Conservation (phyloP, 2,113 vertebrate species). For the Platycercus adscitus region DNA sequence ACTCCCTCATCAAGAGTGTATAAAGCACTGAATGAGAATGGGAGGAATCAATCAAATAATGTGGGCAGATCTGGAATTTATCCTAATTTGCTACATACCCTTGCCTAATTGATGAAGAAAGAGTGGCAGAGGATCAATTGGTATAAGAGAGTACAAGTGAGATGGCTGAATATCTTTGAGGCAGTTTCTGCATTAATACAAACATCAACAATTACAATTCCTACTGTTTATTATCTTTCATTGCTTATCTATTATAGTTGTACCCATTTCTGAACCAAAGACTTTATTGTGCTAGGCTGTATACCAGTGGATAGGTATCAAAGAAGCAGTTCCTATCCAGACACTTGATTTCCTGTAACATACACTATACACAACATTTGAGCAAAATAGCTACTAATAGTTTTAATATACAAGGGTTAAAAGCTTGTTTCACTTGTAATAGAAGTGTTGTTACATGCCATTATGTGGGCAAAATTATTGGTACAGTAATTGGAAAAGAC, state of each 20-base stretch:
- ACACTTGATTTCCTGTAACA: not conserved
- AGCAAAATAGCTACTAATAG: not conserved
- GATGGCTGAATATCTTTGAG: slow-evolving; percentile 51
- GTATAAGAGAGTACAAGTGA: slow-evolving; percentile 34
- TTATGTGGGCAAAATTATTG: not conserved
- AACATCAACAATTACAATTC: slow-evolving; percentile 43
- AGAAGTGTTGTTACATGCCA: not conserved
- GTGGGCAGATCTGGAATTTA: not conserved
- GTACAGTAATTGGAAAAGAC: not conserved
- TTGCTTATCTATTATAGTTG: slow-evolving; percentile 45
- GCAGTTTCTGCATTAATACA: slow-evolving; percentile 45
- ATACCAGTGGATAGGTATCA: not conserved
- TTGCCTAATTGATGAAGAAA: slow-evolving; percentile 25
- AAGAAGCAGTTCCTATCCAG: not conserved
- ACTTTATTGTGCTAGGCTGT: not conserved
- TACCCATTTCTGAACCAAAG: slow-evolving; percentile 27
- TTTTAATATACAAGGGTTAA: not conserved
- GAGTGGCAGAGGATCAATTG: slow-evolving; percentile 41
- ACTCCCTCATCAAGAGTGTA: slow-evolving; percentile 45
- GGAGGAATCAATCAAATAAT: slow-evolving; percentile 20
- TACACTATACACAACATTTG: not conserved
- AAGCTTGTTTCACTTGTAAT: not conserved
- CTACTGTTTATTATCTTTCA: slow-evolving; percentile 35
- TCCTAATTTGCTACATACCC: slow-evolving; percentile 37
- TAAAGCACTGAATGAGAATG: slow-evolving; percentile 62